Percentiles rank a stretch among this genome's conserved stretches.
These are phyloP conservation scores for Calephelis virginiensis DNA, from an alignment of 1,140 invertebrate species.

Conservation along the genomic window DNA sequence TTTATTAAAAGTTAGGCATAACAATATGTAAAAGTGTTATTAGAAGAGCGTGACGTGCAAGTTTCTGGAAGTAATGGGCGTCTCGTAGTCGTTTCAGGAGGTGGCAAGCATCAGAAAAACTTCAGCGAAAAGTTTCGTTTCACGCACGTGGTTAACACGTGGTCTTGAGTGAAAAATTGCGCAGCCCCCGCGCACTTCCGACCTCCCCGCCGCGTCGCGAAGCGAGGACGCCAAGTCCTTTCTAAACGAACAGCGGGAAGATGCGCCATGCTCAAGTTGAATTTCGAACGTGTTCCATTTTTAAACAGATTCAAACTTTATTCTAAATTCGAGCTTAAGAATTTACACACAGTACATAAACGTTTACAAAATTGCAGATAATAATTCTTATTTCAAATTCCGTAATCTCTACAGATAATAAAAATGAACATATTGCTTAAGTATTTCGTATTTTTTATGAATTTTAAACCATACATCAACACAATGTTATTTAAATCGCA, in stretches of 20 bases:
- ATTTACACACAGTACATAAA: neutral
- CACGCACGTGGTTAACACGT: conserved; percentile 65
- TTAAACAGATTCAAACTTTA: neutral
- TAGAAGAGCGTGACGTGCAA: neutral
- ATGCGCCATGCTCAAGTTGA: conserved; percentile 28
- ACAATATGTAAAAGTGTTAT: neutral
- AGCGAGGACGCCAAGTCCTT: conserved; percentile 39
- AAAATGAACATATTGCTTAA: no score
- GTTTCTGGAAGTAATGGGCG: neutral
- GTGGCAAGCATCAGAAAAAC: conserved; percentile 30
- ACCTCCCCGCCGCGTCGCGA: conserved; percentile 26
- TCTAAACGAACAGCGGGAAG: conserved; percentile 44
- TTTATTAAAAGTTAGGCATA: neutral
- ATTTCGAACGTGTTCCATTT: conserved; percentile 23
- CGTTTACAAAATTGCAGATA: neutral
- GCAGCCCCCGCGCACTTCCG: conserved; percentile 50
- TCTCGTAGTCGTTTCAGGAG: conserved; percentile 4
- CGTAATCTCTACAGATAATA: no score
- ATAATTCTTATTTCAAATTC: no score
- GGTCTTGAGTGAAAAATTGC: conserved; percentile 71
- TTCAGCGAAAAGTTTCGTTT: conserved; percentile 47
- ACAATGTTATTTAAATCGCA: neutral
- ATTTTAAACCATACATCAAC: neutral
- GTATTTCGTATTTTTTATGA: neutral
- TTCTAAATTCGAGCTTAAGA: neutral